Base-by-base conservation (phyloP, 2,888 invertebrate genomes). In the Dryocosmus kuriphilus region DNA sequence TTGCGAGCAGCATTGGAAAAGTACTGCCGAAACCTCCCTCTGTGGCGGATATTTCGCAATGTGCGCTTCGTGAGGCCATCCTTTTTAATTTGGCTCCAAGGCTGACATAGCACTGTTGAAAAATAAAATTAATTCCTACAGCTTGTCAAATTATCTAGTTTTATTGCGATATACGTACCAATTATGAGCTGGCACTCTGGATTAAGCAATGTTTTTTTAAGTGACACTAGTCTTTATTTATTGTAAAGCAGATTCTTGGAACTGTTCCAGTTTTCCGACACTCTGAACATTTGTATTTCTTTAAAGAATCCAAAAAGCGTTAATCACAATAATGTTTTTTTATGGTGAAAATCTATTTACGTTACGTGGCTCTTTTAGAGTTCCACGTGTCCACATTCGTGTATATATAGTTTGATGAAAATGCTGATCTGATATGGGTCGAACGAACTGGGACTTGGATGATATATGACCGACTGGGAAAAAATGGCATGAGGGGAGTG, bases 371-470 rank as follows among this genome's bases (percentile, higher is more conserved):
- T 41, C 27, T 46, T 67, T 27, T 46, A 46, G 27, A 30, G 46
- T 67, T 16, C 46, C 41, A 41, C 14, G 65, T 41, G 41, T 7
- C 27, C 6, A 67, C n/a, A 67, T 67, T 67, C 19, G 16, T 62
- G n/a, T 62, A 9, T 35, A 62, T 8, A 38, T 63, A 62, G 60
- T 60, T 75, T 71, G 27, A 75, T 79, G 77, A 79, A 79, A 79
- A 79, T 79, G 74, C 77, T 77, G 79, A 81, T 81, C 79, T 77
- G 77, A 77, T 79, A 81, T 77, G 74, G 71, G 77, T 60, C 61
- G 76, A 76, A 75, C 38, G 76, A 78, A 63, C 65, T 27, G 51
- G 51, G n/a, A 51, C 41, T 71, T 71, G 67, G 67, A 27, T 67
- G 71, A 71, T 71, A 71, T 55, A 51, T 32, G 46, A 30, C 51